A percentile compares a stretch with the other conserved stretches of the same genome.
Evolutionary conservation across 2,113 vertebrate genomes (phyloP).

Genomic region (Peromyscus californicus): DNA sequence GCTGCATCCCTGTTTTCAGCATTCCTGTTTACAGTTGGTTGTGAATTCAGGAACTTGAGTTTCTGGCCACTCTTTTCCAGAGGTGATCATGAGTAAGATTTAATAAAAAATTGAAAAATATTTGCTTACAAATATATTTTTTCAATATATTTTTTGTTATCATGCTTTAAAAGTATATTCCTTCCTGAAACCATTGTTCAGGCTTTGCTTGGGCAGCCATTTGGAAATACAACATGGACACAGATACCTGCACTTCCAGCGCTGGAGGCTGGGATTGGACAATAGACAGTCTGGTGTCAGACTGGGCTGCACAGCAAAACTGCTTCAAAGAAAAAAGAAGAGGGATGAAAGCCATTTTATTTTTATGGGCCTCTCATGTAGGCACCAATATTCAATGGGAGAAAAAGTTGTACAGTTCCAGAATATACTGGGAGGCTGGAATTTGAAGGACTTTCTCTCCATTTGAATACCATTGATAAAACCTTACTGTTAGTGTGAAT

Average conservation of each 20-base stretch:
- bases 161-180: not conserved
- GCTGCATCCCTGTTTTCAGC: not conserved
- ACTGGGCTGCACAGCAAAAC: not conserved
- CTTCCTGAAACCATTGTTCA: not conserved
- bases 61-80: not conserved
- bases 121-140: conserved; percentile 4
- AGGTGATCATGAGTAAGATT: not conserved
- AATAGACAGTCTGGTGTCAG: too few species aligned
- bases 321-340: not conserved
- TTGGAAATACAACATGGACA: not conserved
- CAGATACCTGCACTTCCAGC: too few species aligned
- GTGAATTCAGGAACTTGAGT: not conserved
- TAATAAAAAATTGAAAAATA: not conserved
- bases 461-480: not conserved
- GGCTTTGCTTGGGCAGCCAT: not conserved
- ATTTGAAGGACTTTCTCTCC: not conserved
- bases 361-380: not conserved
- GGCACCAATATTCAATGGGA: not conserved
- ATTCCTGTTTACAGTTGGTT: not conserved
- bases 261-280: not conserved
- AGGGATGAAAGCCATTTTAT: not conserved
- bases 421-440: not conserved
- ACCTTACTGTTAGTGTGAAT: not conserved
- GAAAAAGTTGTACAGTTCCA: not conserved
- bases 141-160: not conserved